Evolutionary conservation across 2,888 invertebrate genomes (phyloP), one percentile per base, ranked within the genome.

Genomic region (Branchinecta sandiegonensis): DNA sequence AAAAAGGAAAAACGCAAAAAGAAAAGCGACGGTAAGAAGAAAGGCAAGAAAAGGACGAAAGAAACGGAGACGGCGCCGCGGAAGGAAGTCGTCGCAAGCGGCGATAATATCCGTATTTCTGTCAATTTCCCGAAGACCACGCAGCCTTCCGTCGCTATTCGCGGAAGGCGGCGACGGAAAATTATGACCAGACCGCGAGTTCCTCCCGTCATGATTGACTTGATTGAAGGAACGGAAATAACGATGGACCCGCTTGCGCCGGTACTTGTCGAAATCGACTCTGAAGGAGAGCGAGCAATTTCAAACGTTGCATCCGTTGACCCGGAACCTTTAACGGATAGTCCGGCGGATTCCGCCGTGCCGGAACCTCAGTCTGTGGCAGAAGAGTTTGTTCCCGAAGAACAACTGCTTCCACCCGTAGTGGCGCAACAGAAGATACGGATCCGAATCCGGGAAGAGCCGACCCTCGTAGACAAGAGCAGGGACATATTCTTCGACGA

Each of bases 41-140:
- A 70, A 71, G 47, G 71, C 72, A 71, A 66, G 71, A 72, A 50
- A 75, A 72, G 74, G 73, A 77, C 70, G 77, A 77, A 70, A 75
- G 75, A 67, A 65, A 63, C 66, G 71, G 67, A 71, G 67, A 69
- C 67, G n/a, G 48, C 66, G 67, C 68, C 67, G 48, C 65, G 47
- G 37, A 70, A 68, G 63, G 23, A 23, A 56, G 63, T 56, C 63
- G 63, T 56, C 23, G 63, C 63, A 56, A 56, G 63, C 3, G 63
- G 63, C 23, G 63, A 56, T 23, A 56, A 56, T 10, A 56, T 56
- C 63, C 63, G 63, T 23, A 23, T 56, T 56, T 56, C 63, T 10
- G 63, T 56, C n/a, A 56, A 56, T 56, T 56, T 56, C 10, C 63
- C 63, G 8, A n/a, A 56, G 63, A 8, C 14, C 63, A 37, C 37